These are phyloP conservation scores for Andrena dorsata DNA, from an alignment of 2,888 invertebrate species.

Conservation along the genomic window DNA sequence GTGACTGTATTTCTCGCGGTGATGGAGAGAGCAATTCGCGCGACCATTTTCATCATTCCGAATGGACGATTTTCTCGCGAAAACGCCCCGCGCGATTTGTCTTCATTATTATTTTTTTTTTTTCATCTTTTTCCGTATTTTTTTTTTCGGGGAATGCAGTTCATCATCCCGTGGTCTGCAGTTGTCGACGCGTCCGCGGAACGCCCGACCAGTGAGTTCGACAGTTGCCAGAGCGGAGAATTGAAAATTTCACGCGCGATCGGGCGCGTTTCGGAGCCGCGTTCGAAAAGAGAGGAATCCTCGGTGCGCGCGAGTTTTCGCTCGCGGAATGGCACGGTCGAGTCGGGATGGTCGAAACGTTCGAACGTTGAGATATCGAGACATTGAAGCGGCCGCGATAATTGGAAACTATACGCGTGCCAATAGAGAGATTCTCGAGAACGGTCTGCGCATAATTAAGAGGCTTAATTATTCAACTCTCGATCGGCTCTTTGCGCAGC, in stretches of 20 bases:
- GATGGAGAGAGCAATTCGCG: background rate
- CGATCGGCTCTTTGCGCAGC: slow-evolving; percentile 27
- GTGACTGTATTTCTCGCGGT: background rate
- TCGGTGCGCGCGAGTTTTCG: too few relatives aligned
- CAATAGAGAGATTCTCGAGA: slow-evolving; percentile 18
- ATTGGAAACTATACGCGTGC: slow-evolving; percentile 36
- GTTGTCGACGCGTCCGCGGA: slow-evolving; percentile 2
- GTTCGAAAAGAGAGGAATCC: background rate
- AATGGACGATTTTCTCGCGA: background rate
- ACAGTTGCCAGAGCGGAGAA: slow-evolving; percentile 14
- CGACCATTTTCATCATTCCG: background rate
- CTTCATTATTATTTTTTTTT: background rate
- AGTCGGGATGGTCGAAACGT: background rate
- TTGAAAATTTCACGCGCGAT: slow-evolving; percentile 47
- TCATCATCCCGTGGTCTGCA: slow-evolving; percentile 10
- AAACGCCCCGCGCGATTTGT: background rate
- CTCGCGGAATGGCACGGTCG: background rate
- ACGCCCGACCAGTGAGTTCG: slow-evolving; percentile 21
- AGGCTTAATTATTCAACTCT: slow-evolving; percentile 50
- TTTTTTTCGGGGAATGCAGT: background rate
- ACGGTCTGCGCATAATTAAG: slow-evolving; percentile 38
- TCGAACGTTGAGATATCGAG: slow-evolving; percentile 7
- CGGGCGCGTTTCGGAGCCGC: slow-evolving; percentile 5
- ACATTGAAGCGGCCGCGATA: slow-evolving; percentile 37
- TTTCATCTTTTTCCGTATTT: background rate